Evolutionary conservation across 2,888 invertebrate genomes (phyloP).

Genomic region (Selenia dentaria): DNA sequence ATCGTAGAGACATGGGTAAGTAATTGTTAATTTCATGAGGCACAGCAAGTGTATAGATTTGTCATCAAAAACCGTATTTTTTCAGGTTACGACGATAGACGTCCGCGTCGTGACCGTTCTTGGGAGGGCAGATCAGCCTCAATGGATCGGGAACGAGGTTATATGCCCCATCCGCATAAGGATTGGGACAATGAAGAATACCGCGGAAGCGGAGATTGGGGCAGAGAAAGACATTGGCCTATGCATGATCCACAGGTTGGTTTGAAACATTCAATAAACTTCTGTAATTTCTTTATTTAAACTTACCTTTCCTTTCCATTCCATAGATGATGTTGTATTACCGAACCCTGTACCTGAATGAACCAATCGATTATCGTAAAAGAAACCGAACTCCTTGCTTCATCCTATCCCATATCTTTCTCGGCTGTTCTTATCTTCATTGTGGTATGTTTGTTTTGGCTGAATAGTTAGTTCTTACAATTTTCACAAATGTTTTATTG

Average conservation of each 20-base stretch:
- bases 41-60: constrained; percentile 1
- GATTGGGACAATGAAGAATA: constrained; percentile 84
- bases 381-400: constrained; percentile 64
- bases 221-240: constrained; percentile 77
- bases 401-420: constrained; percentile 79
- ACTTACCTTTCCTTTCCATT: constrained; percentile 35
- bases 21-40: constrained; percentile 11
- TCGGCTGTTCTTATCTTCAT: constrained; percentile 79
- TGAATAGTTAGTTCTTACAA: constrained; percentile 23
- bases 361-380: constrained; percentile 73
- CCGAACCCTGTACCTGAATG: constrained; percentile 65
- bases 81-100: constrained; percentile 77
- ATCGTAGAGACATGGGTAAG: constrained; percentile 76
- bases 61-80: constrained; percentile 28
- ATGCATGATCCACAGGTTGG: constrained; percentile 75
- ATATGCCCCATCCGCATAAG: constrained; percentile 72
- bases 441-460: constrained; percentile 63
- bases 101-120: constrained; percentile 79
- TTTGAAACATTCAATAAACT: neutral
- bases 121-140: constrained; percentile 83
- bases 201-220: constrained; percentile 79
- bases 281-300: neutral
- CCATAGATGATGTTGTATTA: constrained; percentile 70
- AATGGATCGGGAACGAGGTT: constrained; percentile 74
- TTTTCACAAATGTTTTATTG: constrained; percentile 15